Evolutionary conservation across 2,888 invertebrate genomes (phyloP), one percentile per base, ranked within the genome.

Genomic region (Archips xylosteana): DNA sequence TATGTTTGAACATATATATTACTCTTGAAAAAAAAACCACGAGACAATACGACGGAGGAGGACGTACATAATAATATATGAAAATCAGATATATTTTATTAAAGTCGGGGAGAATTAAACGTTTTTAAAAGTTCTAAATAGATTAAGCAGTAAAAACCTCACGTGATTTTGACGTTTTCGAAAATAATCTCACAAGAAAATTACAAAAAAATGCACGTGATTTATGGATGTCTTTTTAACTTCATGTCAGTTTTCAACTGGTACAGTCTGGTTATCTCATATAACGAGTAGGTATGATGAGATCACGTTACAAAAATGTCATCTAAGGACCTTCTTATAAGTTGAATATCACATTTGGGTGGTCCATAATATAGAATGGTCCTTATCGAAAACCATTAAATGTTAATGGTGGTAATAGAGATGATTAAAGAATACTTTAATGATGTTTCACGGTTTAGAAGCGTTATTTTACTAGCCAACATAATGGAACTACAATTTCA

Each of bases 311-410:
- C 45, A 63, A 47, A 63, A 49, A 63, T 63, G 63, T 49, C 34
- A 47, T 42, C 10, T 6, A 45, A 66, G 42, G 66, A 39, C 42
- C 66, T 13, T 45, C n/a, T 42, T 13, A 34, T 54, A 66, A 42
- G 54, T 9, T 36, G 3, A 32, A 66, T 42, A n/a, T 57, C 63
- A 23, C 57, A 63, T 63, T 47, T 66, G 66, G 66, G 66, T 57
- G 66, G 66, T 66, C 66, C 66, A 23, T 15, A 13, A 23, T 39
- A 66, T 45, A 32, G 66, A 62, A 51, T 49, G 62, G 47, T 47
- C 32, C 32, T 9, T 47, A 49, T 63, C 63, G 32, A 13, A 10
- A 12, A 13, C 63, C 47, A 63, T 63, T 63, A 32, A 63, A 47
- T 5, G 32, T 63, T 63, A 63, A 63, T 49, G 63, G 34, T 13